Percentiles rank a stretch among this genome's conserved stretches.
Evolutionary conservation across 2,113 vertebrate genomes (phyloP).

Genomic region (Cnemophilus loriae): DNA sequence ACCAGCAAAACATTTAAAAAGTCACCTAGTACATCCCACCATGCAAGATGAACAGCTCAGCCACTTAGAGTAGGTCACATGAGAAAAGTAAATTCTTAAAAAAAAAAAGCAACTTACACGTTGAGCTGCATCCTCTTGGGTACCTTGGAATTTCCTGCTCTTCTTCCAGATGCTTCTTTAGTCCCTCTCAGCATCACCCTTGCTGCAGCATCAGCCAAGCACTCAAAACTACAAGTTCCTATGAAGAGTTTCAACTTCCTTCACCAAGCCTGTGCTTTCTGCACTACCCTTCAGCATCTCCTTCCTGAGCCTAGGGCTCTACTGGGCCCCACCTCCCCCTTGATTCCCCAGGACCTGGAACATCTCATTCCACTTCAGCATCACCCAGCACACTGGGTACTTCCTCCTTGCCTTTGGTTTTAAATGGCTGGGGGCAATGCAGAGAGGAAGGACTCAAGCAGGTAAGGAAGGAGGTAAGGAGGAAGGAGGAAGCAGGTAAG

Average conservation of each 20-base stretch:
- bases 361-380: rapidly evolving
- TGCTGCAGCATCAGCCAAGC: neutral
- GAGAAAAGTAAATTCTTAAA: neutral
- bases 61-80: neutral
- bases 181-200: neutral
- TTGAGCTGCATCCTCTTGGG: neutral
- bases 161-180: neutral
- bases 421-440: neutral
- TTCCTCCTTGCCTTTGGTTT: neutral
- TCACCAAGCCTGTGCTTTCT: neutral
- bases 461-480: no score
- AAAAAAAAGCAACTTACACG: neutral
- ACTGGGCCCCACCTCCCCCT: rapidly evolving
- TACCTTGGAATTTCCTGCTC: neutral
- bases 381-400: rapidly evolving
- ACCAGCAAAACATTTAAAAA: neutral
- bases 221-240: neutral
- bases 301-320: neutral
- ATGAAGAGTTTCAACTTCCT: neutral
- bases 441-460: neutral
- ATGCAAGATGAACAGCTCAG: neutral
- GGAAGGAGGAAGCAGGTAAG: no score
- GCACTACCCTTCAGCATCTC: neutral
- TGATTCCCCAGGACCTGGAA: neutral
- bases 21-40: neutral